Conservation (phyloP, 2,113 vertebrate species). For the Larimichthys crocea region DNA sequence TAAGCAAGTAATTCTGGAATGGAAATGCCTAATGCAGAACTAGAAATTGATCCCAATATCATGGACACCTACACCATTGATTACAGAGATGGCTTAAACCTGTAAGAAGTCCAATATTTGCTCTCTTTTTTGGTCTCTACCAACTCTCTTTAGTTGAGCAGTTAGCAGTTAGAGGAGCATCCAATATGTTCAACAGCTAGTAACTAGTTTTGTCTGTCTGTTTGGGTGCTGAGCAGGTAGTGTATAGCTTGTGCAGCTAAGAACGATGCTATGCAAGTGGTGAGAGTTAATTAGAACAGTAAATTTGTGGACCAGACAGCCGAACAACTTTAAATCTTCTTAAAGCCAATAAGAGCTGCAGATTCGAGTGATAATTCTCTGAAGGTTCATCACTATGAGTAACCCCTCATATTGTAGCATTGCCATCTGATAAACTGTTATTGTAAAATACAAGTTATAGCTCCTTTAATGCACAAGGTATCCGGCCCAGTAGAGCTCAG, state of each 20-base stretch:
- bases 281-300: background rate
- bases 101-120: background rate
- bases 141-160: no score
- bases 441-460: background rate
- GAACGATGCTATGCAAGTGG: background rate
- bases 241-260: background rate
- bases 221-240: background rate
- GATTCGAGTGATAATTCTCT: background rate
- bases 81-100: background rate
- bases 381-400: background rate
- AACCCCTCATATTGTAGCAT: background rate
- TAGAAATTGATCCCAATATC: background rate
- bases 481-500: constrained; percentile 3
- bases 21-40: background rate
- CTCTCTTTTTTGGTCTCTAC: background rate
- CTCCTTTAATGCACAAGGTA: background rate
- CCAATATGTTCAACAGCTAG: background rate
- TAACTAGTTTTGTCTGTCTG: background rate
- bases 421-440: background rate
- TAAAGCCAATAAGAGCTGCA: background rate
- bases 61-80: background rate
- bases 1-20: no score
- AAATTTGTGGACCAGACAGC: background rate
- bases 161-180: no score
- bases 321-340: background rate